These are phyloP conservation scores for Metaphire vulgaris DNA, from an alignment of 1,140 invertebrate genomes.

Conservation along the genomic window DNA sequence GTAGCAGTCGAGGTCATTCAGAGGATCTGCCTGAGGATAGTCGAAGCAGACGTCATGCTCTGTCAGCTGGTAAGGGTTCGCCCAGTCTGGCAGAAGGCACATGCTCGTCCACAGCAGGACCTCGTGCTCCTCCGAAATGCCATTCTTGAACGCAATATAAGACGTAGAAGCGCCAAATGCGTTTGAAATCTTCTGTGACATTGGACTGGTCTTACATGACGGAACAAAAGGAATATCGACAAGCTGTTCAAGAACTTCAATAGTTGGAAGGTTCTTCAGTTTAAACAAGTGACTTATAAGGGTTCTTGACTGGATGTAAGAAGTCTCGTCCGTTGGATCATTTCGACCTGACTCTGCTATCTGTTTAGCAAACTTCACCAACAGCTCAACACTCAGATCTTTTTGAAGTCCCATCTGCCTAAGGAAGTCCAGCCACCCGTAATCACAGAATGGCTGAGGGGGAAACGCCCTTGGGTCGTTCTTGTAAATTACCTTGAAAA, in stretches of 20 bases:
- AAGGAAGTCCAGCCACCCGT: constrained; percentile 24
- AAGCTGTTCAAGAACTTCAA: constrained; percentile 10
- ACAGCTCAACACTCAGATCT: constrained; percentile 11
- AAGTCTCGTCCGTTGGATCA: not conserved
- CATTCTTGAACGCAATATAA: constrained; percentile 28
- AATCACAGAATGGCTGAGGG: constrained; percentile 12
- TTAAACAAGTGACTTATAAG: constrained; percentile 26
- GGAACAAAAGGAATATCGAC: constrained; percentile 25
- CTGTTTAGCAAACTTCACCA: constrained; percentile 22
- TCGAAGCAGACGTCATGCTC: not conserved
- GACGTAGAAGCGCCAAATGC: not conserved
- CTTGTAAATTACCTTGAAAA: constrained; percentile 21
- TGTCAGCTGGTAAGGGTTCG: constrained; percentile 15
- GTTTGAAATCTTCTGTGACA: not conserved
- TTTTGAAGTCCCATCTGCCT: constrained; percentile 11
- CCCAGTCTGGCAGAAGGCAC: constrained; percentile 28
- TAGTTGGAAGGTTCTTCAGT: not conserved
- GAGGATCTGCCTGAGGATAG: not conserved
- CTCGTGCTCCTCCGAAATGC: constrained; percentile 22
- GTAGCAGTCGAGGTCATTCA: not conserved
- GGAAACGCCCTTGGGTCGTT: constrained; percentile 16
- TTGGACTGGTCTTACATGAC: not conserved
- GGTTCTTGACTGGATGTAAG: constrained; percentile 15
- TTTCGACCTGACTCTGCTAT: constrained; percentile 14
- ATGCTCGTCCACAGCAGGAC: constrained; percentile 19